A percentile compares a stretch with the other conserved stretches of the same genome.
Evolutionary conservation across 2,113 vertebrate genomes (phyloP).

Genomic region (Salvelinus sp.): DNA sequence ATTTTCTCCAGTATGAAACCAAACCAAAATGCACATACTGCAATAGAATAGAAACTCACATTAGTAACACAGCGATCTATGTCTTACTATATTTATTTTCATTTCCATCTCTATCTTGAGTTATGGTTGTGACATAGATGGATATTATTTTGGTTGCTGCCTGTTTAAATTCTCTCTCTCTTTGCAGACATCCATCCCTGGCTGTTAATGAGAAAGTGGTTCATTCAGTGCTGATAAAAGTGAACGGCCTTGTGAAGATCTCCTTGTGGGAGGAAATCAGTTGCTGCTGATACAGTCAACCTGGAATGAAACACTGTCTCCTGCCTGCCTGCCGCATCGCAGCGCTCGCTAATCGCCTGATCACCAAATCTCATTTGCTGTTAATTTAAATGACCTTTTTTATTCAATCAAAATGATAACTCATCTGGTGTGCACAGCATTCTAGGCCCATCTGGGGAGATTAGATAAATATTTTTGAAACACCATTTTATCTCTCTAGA

Average conservation of each 20-base stretch:
- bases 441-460: slow-evolving; percentile 8
- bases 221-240: slow-evolving; percentile 38
- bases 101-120: background rate
- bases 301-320: slow-evolving; percentile 22
- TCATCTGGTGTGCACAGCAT: slow-evolving; percentile 20
- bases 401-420: slow-evolving; percentile 26
- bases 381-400: slow-evolving; percentile 43
- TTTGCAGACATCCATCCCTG: background rate
- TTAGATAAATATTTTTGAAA: slow-evolving; percentile 20
- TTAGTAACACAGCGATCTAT: background rate
- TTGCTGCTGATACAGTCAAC: slow-evolving; percentile 42
- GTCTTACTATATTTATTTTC: background rate
- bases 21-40: too few relatives aligned
- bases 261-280: slow-evolving; percentile 27
- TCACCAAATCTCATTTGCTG: slow-evolving; percentile 39
- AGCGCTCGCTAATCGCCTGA: slow-evolving; percentile 20
- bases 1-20: too few relatives aligned
- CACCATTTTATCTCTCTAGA: background rate
- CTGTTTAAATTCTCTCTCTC: slow-evolving; percentile 5
- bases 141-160: background rate
- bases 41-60: too few relatives aligned
- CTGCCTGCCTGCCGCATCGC: background rate
- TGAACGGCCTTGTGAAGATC: slow-evolving; percentile 30
- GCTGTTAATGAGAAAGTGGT: slow-evolving; percentile 35
- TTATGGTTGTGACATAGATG: background rate